Percentiles rank a stretch among this genome's conserved stretches.
Conservation (phyloP, 2,113 vertebrate species). For the Chaetodon trifascialis region DNA sequence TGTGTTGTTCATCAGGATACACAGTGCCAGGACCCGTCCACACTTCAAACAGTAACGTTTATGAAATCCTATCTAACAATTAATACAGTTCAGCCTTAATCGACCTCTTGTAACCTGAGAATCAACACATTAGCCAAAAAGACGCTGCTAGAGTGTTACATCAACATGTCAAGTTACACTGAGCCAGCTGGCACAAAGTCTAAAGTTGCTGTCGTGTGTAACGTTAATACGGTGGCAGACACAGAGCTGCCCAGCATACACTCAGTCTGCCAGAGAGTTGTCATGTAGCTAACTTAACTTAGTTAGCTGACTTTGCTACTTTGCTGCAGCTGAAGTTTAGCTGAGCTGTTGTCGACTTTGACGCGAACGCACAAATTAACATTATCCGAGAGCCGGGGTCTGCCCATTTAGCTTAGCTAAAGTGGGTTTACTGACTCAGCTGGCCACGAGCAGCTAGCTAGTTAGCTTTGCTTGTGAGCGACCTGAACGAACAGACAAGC, state of each 20-base stretch:
- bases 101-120: background rate
- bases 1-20: conserved; percentile 51
- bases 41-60: background rate
- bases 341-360: background rate
- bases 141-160: conserved; percentile 6
- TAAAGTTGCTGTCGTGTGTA: conserved; percentile 16
- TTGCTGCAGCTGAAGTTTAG: background rate
- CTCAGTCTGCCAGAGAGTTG: background rate
- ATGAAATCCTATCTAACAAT: conserved; percentile 5
- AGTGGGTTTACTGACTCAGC: conserved; percentile 71
- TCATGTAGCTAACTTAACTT: background rate
- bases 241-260: background rate
- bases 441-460: conserved; percentile 52
- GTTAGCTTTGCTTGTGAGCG: conserved; percentile 38
- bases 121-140: background rate
- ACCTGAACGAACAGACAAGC: conserved; percentile 15
- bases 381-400: background rate
- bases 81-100: background rate
- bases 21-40: conserved; percentile 35
- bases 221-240: background rate
- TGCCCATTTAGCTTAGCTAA: conserved; percentile 50
- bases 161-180: conserved; percentile 60
- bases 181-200: conserved; percentile 23
- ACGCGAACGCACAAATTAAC: background rate
- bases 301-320: no score